A percentile compares a stretch with the other conserved stretches of the same genome.
Evolutionary conservation across 1,140 invertebrate genomes (phyloP).

Genomic region (Triops longicaudatus): DNA sequence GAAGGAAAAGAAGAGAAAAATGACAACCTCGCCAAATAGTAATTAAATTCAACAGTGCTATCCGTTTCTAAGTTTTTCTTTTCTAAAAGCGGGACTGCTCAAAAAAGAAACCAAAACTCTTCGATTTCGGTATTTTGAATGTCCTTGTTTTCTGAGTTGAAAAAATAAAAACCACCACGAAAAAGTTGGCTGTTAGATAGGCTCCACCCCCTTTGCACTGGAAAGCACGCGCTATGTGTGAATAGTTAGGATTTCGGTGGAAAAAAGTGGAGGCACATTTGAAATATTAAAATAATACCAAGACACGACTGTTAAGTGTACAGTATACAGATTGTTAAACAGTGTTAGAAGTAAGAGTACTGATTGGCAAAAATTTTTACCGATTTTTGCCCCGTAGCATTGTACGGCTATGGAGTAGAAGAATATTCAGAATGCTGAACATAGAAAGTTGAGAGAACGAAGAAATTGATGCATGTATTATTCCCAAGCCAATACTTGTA

Average conservation of each 20-base stretch:
- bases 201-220: not conserved
- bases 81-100: not conserved
- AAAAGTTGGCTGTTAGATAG: slow-evolving; percentile 1
- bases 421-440: not conserved
- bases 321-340: slow-evolving; percentile 3
- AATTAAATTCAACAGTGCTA: not conserved
- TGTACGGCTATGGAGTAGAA: not conserved
- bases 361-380: not conserved
- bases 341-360: not conserved
- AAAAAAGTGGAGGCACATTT: not conserved
- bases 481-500: not conserved
- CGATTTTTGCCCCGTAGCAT: not conserved
- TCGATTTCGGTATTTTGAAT: not conserved
- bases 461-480: not conserved
- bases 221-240: not conserved
- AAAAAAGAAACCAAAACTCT: not conserved
- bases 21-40: slow-evolving; percentile 6
- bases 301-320: slow-evolving; percentile 1
- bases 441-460: not conserved
- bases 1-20: not conserved
- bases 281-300: not conserved
- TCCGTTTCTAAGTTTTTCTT: not conserved
- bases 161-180: not conserved
- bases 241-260: not conserved
- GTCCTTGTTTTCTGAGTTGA: not conserved